Base-by-base conservation (phyloP, 1,140 invertebrate species). In the Drosophila eugracilis region DNA sequence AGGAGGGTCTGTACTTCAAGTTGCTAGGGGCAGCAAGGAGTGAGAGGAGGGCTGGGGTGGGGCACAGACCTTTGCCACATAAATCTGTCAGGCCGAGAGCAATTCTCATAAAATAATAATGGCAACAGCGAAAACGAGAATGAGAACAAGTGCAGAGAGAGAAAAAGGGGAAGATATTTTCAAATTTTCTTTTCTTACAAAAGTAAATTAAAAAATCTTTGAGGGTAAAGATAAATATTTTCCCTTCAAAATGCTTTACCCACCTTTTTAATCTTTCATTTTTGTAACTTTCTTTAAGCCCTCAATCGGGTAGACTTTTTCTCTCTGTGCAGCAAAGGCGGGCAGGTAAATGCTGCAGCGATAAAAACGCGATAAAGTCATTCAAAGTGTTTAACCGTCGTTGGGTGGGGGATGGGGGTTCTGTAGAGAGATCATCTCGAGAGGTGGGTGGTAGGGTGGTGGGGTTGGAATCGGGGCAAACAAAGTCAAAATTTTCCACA, bases 331-430 rank as follows among this genome's bases (percentile, higher is more conserved):
- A 30, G 1, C 6, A 19, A 50, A 67, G 59, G 15, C 15, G 36
- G 17, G 36, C 63, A 83, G 79, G 75, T 84, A 75, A 83, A 83
- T 84, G 75, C 55, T 78, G 79, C 71, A 78, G 71, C 79, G 75
- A 83, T 83, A 83, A 83, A 83, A 83, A 70, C 63, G 75, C 79
- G 79, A 83, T 83, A 83, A 83, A 83, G 79, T 84, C 79, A 78
- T 83, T 83, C 78, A 70, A 78, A 84, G 75, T 83, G 75, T 71
- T 84, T 83, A 84, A 78, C 54, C 42, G 34, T 21, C 21, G 34
- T 21, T 17, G 28, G 26, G n/a, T 28, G 24, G 9, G 1, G 14
- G 28, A 21, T 10, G 22, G 24, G 9, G 1, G 14, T 5, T 9
- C 0, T 24, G 21, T 4, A 17, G 1, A 12, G 1, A 12, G 24